Conservation (phyloP, 2,113 vertebrate species). For the Lepisosteus osseus region DNA sequence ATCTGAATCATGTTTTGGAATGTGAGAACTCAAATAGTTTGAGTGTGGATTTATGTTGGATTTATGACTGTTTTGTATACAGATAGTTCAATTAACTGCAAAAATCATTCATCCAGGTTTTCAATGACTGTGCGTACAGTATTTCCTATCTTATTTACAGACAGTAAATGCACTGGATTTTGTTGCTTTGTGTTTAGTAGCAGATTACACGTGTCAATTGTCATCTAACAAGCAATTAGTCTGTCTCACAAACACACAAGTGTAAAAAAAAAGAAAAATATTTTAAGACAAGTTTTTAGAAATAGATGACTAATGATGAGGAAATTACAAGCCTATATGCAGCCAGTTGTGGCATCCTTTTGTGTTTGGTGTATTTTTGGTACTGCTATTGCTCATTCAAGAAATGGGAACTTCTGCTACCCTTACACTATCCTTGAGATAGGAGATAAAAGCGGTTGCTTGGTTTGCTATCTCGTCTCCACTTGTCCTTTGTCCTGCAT, state of each 20-base stretch:
- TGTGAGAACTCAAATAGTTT: slow-evolving; percentile 13
- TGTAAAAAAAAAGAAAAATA: neutral
- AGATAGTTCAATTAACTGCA: slow-evolving; percentile 23
- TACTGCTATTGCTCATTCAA: no score
- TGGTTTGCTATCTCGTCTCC: no score
- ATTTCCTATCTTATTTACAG: neutral
- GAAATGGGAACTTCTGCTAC: no score
- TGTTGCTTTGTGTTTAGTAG: neutral
- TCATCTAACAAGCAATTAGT: neutral
- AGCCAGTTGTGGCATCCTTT: no score
- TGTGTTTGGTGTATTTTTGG: no score
- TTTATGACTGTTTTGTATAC: slow-evolving; percentile 7
- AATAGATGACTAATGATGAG: neutral
- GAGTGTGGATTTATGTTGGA: slow-evolving; percentile 9
- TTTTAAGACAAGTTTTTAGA: neutral
- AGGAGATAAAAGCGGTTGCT: no score
- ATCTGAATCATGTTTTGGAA: slow-evolving; percentile 7
- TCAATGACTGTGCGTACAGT: neutral
- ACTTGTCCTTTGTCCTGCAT: no score
- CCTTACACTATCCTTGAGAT: no score
- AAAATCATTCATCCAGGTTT: slow-evolving; percentile 3
- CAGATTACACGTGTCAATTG: neutral
- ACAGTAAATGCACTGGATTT: neutral
- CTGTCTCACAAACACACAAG: neutral
- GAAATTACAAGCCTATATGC: no score